Evolutionary conservation across 2,797 vertebrate species (phyloP), one percentile per base, ranked within the genome.

Genomic region (Clangula hyemalis): DNA sequence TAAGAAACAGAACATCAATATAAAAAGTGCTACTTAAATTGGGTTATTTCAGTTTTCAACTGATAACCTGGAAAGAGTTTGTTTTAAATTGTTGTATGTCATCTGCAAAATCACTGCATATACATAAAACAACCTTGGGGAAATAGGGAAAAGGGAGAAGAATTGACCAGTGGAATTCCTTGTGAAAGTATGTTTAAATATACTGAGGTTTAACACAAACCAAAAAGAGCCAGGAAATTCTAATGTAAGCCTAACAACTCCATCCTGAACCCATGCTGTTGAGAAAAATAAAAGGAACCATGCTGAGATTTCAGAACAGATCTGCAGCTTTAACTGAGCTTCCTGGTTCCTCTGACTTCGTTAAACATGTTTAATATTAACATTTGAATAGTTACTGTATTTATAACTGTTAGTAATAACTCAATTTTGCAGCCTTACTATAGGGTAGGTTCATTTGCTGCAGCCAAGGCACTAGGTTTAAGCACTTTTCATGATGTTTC

Each of bases 251-350:
- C 93, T 94, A 96, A 95, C 95, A 95, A 78, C 93, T 94, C 88
- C 96, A 96, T 96, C 95, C 94, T 97, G 96, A 97, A 95, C 95
- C 58, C 95, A 95, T 90, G 93, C 96, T 97, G 96, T 65, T 97
- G 95, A 92, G 93, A 95, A 92, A 95, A 94, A 95, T 90, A 94
- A 95, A 95, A 92, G 81, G 91, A 96, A 94, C 91, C 94, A 93
- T 93, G 92, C 81, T 85, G 90, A 93, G 85, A 93, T 87, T 95
- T 94, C 83, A 85, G 92, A 95, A 93, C 41, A 91, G 65, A 89
- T 73, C 75, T 84, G 75, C 32, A 91, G 56, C 34, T 95, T 94
- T 71, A 93, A 89, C 82, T 90, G 74, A 87, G 93, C 77, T 97
- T 97, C 97, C 92, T 94, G 87, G 41, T 83, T 93, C 70, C 87